Conservation (phyloP, 2,888 invertebrate species). For the Eupithecia pulchellata region DNA sequence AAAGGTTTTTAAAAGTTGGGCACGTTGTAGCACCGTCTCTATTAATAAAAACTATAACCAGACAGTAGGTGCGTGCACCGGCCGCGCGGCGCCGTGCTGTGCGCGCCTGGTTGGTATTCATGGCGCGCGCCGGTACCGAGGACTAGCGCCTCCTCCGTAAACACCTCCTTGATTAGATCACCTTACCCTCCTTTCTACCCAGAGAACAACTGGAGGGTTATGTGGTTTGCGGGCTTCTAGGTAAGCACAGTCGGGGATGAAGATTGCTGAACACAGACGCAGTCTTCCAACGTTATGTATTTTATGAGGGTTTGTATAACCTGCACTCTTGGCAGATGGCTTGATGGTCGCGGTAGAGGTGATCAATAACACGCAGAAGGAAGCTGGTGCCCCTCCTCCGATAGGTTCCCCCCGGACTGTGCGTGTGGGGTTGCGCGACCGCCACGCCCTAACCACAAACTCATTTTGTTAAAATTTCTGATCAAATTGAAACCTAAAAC, state of each 20-base stretch:
- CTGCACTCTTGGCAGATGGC: not conserved
- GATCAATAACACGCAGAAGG: too few species aligned
- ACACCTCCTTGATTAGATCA: constrained; percentile 9
- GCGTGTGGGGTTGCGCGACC: too few species aligned
- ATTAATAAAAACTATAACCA: too few species aligned
- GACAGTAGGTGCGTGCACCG: too few species aligned
- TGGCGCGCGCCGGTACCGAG: constrained; percentile 14
- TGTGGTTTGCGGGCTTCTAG: not conserved
- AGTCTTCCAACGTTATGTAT: not conserved
- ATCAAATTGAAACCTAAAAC: not conserved
- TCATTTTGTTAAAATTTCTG: not conserved
- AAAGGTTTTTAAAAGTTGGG: too few species aligned
- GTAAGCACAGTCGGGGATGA: not conserved
- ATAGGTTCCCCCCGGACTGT: too few species aligned
- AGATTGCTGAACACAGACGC: not conserved
- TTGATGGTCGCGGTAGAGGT: not conserved
- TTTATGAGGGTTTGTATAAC: not conserved
- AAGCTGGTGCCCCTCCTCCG: too few species aligned
- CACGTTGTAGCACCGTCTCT: too few species aligned
- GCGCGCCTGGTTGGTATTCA: constrained; percentile 32
- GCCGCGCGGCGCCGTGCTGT: not conserved
- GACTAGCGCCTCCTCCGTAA: constrained; percentile 6
- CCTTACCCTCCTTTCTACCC: not conserved
- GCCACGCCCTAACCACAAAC: not conserved
- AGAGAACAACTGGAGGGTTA: not conserved